Evolutionary conservation across 2,888 invertebrate genomes (phyloP).

Genomic region (Quadriops clusia): DNA sequence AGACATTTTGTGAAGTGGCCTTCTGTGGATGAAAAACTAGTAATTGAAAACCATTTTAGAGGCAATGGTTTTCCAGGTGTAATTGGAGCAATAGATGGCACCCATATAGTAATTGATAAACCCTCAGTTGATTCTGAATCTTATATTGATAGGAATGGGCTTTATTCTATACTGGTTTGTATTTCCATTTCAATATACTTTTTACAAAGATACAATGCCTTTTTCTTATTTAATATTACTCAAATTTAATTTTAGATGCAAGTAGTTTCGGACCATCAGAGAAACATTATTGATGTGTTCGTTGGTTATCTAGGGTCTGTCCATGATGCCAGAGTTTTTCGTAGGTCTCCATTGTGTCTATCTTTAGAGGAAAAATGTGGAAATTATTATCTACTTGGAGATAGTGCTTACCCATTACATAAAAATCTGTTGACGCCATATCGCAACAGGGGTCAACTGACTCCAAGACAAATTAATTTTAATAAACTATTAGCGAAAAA

Average conservation of each 20-base stretch:
- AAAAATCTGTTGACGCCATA: slow-evolving; percentile 10
- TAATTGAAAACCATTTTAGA: slow-evolving; percentile 9
- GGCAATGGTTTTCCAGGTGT: slow-evolving; percentile 5
- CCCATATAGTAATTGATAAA: slow-evolving; percentile 9
- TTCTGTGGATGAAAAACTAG: slow-evolving; percentile 8
- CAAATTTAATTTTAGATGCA: slow-evolving; percentile 10
- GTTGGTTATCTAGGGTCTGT: slow-evolving; percentile 11
- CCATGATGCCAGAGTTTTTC: slow-evolving; percentile 8
- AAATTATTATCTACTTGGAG: slow-evolving; percentile 3
- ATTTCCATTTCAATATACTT: no score
- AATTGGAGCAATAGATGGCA: slow-evolving; percentile 9
- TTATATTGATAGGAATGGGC: slow-evolving; percentile 4
- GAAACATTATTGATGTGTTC: slow-evolving; percentile 10
- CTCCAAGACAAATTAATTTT: slow-evolving; percentile 6
- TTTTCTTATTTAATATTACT: no score
- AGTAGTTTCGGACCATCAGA: slow-evolving; percentile 9
- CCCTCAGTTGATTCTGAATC: slow-evolving; percentile 9
- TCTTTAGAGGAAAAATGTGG: slow-evolving; percentile 7
- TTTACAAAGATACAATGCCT: no score
- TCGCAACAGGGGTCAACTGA: slow-evolving; percentile 7
- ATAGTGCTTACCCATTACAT: slow-evolving; percentile 6
- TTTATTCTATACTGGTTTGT: slow-evolving; percentile 11
- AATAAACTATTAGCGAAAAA: slow-evolving; percentile 8
- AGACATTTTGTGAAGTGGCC: slow-evolving; percentile 13
- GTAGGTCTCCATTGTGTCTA: slow-evolving; percentile 1